A percentile compares a stretch with the other conserved stretches of the same genome.
Conservation (phyloP, 2,797 vertebrate species). For the Chromobotia macracanthus region DNA sequence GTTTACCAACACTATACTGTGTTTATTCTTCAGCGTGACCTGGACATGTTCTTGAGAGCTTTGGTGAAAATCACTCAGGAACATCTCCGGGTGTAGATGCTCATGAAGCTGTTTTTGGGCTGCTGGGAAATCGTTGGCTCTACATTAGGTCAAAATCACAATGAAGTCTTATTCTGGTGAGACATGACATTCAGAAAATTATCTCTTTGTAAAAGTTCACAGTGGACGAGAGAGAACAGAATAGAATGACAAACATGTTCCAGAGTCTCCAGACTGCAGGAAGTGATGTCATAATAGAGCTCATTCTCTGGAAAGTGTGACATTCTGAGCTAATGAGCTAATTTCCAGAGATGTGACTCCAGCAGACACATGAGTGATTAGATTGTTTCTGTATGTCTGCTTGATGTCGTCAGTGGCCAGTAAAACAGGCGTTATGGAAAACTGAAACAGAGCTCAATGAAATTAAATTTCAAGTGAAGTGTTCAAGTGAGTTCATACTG, state of each 20-base stretch:
- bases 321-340: conserved; percentile 53
- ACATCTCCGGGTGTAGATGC: neutral
- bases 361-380: conserved; percentile 35
- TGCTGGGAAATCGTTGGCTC: conserved; percentile 3
- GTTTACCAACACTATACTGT: no score
- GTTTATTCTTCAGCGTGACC: no score
- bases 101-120: neutral
- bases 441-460: neutral
- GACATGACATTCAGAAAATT: conserved; percentile 36
- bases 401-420: conserved; percentile 8
- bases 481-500: no score
- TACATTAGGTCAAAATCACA: conserved; percentile 1
- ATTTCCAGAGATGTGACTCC: conserved; percentile 38
- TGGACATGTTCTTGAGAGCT: neutral
- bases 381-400: conserved; percentile 28
- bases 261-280: conserved; percentile 52
- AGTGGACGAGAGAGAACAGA: conserved; percentile 8
- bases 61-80: neutral
- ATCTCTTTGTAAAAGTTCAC: conserved; percentile 20
- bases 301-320: conserved; percentile 53
- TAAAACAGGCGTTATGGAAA: neutral
- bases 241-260: conserved; percentile 53
- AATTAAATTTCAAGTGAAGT: neutral
- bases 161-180: conserved; percentile 33
- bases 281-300: conserved; percentile 62